Evolutionary conservation across 2,797 vertebrate genomes (phyloP), one percentile per base, ranked within the genome.

Genomic region (Micrastur ruficollis): DNA sequence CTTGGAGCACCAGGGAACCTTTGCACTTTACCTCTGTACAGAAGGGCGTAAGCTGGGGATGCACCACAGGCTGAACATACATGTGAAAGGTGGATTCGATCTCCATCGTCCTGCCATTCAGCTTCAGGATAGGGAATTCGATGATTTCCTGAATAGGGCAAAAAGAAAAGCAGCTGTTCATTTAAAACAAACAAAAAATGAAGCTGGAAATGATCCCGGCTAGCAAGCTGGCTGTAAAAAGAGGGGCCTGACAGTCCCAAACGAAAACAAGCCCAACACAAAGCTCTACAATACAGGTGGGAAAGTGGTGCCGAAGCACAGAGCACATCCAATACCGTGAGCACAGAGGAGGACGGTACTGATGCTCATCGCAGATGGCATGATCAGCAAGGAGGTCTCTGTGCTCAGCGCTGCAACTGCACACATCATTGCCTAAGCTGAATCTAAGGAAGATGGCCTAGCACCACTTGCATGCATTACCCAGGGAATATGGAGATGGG

Each of bases 21-120:
- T 97, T 75, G 89, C 87, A 92, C 93, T 98, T 98, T 98, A 98
- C 98, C 98, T 98, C 98, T 96, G 98, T 98, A 96, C 98, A 98
- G 97, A 98, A 98, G 83, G 98, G 98, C 95, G 98, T 98, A 96
- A 98, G 98, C 97, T 98, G 98, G 94, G 98, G 98, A 95, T 98
- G 98, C 95, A 98, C 98, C 96, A 98, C 98, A 7, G 98, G 98
- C 98, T 98, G 98, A 97, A 98, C 98, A 96, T 98, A 98, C 97
- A 98, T 98, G 96, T 98, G 98, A 98, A 98, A 98, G 79, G 98
- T 98, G 81, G 98, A 98, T 93, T 98, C 98, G 13, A 98, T 98
- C 97, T 98, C 98, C 98, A 98, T 98, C 27, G 98, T 98, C 95
- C 98, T 98, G 94, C 98, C 98, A 95, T 98, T 98, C 95, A 98